phyloP scores from a whole-genome alignment of 2,888 invertebrate genomes.

The Blomia tropicalis region DNA sequence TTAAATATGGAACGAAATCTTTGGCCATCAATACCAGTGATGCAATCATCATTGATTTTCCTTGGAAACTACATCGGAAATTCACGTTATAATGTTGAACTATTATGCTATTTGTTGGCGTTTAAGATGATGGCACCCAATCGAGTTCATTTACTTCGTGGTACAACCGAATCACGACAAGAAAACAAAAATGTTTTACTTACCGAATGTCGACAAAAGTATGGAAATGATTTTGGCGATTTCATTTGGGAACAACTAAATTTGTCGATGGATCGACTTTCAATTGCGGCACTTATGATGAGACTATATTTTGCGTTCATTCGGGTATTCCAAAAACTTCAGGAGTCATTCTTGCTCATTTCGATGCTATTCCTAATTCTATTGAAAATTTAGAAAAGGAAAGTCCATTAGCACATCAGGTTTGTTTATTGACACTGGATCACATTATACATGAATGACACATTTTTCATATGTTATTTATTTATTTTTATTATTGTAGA shows the following conservation, averaged over 20 bases:
- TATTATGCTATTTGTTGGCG: constrained; percentile 45
- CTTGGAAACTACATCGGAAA: constrained; percentile 48
- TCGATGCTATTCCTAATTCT: constrained; percentile 44
- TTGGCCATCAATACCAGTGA: constrained; percentile 52
- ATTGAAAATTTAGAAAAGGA: constrained; percentile 49
- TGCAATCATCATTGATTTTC: constrained; percentile 50
- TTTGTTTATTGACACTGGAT: too few relatives aligned
- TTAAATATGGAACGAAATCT: constrained; percentile 51
- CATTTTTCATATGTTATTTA: neutral
- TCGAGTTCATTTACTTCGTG: constrained; percentile 49
- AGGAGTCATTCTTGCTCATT: constrained; percentile 15
- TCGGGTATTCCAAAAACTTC: constrained; percentile 17
- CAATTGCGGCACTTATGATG: constrained; percentile 56
- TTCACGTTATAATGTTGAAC: constrained; percentile 43
- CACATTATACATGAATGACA: too few relatives aligned
- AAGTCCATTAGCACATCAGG: constrained; percentile 57
- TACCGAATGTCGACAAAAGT: constrained; percentile 52
- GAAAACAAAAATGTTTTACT: constrained; percentile 54
- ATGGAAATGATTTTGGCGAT: constrained; percentile 46
- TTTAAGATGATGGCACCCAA: constrained; percentile 51
- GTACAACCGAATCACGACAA: constrained; percentile 58
- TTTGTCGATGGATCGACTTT: constrained; percentile 52
- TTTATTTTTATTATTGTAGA: neutral
- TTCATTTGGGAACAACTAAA: constrained; percentile 55
- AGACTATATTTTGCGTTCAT: constrained; percentile 53